Evolutionary conservation across 1,140 invertebrate species (phyloP), one percentile per base, ranked within the genome.

Genomic region (Drosophila albomicans): DNA sequence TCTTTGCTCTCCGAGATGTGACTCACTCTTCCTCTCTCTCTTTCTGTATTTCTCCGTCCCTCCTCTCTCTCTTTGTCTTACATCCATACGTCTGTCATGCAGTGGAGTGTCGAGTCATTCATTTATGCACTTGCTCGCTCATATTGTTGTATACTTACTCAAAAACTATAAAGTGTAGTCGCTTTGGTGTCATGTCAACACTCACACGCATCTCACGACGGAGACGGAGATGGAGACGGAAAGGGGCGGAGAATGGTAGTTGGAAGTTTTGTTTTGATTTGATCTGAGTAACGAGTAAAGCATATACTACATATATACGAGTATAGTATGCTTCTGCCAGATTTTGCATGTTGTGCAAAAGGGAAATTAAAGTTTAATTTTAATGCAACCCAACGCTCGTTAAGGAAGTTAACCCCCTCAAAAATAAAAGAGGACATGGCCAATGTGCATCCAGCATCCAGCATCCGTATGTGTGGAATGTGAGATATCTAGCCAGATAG

Each of bases 161-260:
- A 73, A 79, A 79, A 79, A 73, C 78, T 73, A 81, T 79, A 72
- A 79, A 77, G 67, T 77, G 77, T 66, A 78, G 78, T 77, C 75
- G 59, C 69, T 77, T 77, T 73, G 76, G 72, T 78, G 72, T 75
- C 66, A 75, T 78, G 72, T 78, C 72, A 78, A 75, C 72, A 71
- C 71, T 67, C 58, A 56, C 35, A 54, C 49, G 8, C 58, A 61
- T 20, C 32, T 35, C 16, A 51, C 13, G 15, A 41, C 20, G 54
- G 35, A 35, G 15, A 28, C 16, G 65, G 35, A 41, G 3, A 13
- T 52, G 35, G 11, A 13, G 38, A 16, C n/a, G 6, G 11, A 49
- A 1, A 20, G 20, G 3, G 30, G 8, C 35, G 10, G 8, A 10
- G 8, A 10, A 38, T 10, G 61, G 28, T 28, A 25, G 20, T 25